A percentile compares a stretch with the other conserved stretches of the same genome.
These are phyloP conservation scores for Papilio dardanus DNA, from an alignment of 1,140 invertebrate genomes.

Conservation along the genomic window DNA sequence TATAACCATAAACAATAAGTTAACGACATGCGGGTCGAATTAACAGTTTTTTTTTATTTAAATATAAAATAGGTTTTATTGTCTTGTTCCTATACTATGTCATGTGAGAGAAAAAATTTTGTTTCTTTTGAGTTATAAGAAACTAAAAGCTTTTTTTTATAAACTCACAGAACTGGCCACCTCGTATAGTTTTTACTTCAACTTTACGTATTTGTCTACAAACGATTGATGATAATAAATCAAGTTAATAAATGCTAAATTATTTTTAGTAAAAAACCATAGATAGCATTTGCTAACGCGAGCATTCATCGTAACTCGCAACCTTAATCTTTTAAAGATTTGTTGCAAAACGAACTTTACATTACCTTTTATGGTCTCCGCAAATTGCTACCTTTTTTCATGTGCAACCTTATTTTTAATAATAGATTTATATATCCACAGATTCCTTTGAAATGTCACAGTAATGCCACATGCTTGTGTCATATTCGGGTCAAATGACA, in stretches of 20 bases:
- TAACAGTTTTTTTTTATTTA: neutral
- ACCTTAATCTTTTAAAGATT: slow-evolving; percentile 24
- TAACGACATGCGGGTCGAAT: neutral
- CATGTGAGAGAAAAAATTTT: no score
- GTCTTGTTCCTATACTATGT: no score
- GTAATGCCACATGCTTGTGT: slow-evolving; percentile 26
- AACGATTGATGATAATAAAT: neutral
- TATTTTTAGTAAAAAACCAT: neutral
- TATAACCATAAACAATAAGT: neutral
- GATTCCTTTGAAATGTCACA: slow-evolving; percentile 27
- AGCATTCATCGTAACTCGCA: neutral
- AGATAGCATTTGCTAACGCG: neutral
- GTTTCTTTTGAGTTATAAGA: no score
- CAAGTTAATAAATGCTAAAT: neutral
- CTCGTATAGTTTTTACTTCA: neutral
- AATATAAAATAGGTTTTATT: neutral
- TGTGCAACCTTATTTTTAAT: slow-evolving; percentile 24
- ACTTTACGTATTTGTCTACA: neutral
- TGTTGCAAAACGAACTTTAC: slow-evolving; percentile 11
- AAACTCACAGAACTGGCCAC: neutral
- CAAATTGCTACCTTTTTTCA: slow-evolving; percentile 30
- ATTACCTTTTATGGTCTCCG: slow-evolving; percentile 20
- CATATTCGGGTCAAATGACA: slow-evolving; percentile 55
- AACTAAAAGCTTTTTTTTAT: neutral
- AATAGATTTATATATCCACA: slow-evolving; percentile 12